These are phyloP conservation scores for Phrynosoma blainvillii DNA, from an alignment of 2,113 vertebrate genomes.

Conservation along the genomic window DNA sequence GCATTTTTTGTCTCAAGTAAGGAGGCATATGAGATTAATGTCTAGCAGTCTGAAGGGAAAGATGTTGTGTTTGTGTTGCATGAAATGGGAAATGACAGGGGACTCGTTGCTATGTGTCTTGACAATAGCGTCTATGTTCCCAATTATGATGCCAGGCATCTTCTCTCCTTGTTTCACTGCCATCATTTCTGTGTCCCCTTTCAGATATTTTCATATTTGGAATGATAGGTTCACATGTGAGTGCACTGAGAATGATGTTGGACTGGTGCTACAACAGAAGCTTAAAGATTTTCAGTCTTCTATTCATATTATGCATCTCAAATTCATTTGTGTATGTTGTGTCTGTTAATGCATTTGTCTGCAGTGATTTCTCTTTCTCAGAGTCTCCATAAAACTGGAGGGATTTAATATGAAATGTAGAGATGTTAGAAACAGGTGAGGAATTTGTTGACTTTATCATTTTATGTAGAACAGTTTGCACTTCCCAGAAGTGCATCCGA, in stretches of 20 bases:
- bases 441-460: too few relatives aligned
- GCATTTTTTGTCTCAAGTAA: slow-evolving; percentile 67
- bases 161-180: slow-evolving; percentile 35
- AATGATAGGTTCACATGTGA: slow-evolving; percentile 18
- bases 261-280: slow-evolving; percentile 25
- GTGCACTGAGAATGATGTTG: slow-evolving; percentile 8
- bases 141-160: slow-evolving; percentile 41
- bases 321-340: slow-evolving; percentile 23
- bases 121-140: slow-evolving; percentile 48
- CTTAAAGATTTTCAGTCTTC: slow-evolving; percentile 33
- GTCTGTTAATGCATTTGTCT: background rate
- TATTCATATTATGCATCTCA: background rate
- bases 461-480: too few relatives aligned
- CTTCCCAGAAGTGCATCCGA: too few relatives aligned
- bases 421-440: slow-evolving; percentile 24
- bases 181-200: background rate
- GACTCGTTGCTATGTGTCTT: slow-evolving; percentile 48
- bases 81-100: slow-evolving; percentile 69
- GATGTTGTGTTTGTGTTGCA: slow-evolving; percentile 48
- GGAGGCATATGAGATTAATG: slow-evolving; percentile 69
- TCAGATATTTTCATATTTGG: slow-evolving; percentile 9
- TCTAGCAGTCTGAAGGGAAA: slow-evolving; percentile 66
- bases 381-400: slow-evolving; percentile 32
- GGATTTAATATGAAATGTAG: slow-evolving; percentile 23
- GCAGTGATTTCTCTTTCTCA: slow-evolving; percentile 18